Evolutionary conservation across 2,888 invertebrate genomes (phyloP).

Genomic region (Prosopocoilus inquinatus): DNA sequence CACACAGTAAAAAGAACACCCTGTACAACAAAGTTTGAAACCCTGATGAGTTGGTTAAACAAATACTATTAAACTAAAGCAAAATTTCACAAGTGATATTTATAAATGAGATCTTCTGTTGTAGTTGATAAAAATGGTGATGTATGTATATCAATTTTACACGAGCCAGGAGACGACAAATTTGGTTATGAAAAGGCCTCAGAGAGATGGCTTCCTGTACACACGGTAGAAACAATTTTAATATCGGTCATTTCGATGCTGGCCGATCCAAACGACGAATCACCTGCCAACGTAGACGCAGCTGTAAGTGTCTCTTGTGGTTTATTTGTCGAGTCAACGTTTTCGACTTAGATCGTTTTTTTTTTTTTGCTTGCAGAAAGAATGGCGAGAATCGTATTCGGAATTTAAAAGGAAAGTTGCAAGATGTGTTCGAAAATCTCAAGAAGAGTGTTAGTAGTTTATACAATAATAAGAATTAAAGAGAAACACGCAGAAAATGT

Average conservation of each 20-base stretch:
- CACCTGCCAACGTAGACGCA: conserved; percentile 99
- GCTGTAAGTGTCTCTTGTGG: conserved; percentile 75
- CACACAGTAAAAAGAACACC: too few species aligned
- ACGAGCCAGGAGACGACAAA: conserved; percentile 98
- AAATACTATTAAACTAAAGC: too few species aligned
- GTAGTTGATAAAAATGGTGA: conserved; percentile 92
- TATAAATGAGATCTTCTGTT: conserved; percentile 39
- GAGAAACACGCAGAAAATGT: conserved; percentile 1
- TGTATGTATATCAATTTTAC: conserved; percentile 98
- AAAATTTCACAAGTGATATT: neutral
- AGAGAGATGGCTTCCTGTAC: conserved; percentile 97
- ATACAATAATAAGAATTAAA: conserved; percentile 23
- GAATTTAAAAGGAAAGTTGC: conserved; percentile 98
- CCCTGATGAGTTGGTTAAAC: too few species aligned
- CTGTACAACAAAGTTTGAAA: too few species aligned
- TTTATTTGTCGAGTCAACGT: neutral
- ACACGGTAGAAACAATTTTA: conserved; percentile 98
- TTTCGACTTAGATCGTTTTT: conserved; percentile 2
- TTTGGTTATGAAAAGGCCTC: conserved; percentile 98
- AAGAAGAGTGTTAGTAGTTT: conserved; percentile 92
- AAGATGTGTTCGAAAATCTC: conserved; percentile 97
- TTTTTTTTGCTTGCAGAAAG: conserved; percentile 72
- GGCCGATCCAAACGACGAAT: conserved; percentile 98
- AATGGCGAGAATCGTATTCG: conserved; percentile 95
- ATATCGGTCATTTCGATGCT: conserved; percentile 99